Conservation (phyloP, 1,140 invertebrate genomes). For the Formica selysi region DNA sequence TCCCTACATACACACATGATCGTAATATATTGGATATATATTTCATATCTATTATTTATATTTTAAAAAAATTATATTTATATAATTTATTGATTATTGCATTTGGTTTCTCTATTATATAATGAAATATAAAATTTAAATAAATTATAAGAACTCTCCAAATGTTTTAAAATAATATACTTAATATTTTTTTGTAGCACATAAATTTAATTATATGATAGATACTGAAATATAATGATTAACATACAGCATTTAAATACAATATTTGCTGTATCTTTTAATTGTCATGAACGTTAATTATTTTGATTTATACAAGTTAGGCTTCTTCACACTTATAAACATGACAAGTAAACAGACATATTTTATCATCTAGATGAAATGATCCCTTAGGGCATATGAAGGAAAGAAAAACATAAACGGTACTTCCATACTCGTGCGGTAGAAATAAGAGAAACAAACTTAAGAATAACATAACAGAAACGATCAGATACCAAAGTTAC, state of each 20-base stretch:
- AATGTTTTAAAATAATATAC: too few relatives aligned
- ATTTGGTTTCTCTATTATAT: too few relatives aligned
- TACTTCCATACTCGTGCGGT: not conserved
- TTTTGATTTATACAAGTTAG: not conserved
- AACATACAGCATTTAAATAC: not conserved
- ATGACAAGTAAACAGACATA: not conserved
- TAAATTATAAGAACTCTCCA: too few relatives aligned
- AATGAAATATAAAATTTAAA: too few relatives aligned
- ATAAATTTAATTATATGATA: not conserved
- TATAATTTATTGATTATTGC: too few relatives aligned
- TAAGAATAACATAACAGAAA: not conserved
- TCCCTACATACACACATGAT: too few relatives aligned
- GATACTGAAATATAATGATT: not conserved
- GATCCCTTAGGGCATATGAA: not conserved
- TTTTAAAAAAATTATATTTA: too few relatives aligned
- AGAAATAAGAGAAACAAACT: not conserved
- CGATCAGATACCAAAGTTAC: slow-evolving; percentile 19
- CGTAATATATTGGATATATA: too few relatives aligned
- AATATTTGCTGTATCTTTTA: not conserved
- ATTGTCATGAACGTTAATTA: not conserved
- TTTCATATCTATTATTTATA: too few relatives aligned
- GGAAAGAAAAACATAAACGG: not conserved
- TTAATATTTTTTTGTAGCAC: too few relatives aligned
- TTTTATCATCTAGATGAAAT: not conserved
- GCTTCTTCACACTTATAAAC: not conserved